These are phyloP conservation scores for Enteromius anoplus DNA, from an alignment of 2,797 vertebrate genomes.

Conservation along the genomic window DNA sequence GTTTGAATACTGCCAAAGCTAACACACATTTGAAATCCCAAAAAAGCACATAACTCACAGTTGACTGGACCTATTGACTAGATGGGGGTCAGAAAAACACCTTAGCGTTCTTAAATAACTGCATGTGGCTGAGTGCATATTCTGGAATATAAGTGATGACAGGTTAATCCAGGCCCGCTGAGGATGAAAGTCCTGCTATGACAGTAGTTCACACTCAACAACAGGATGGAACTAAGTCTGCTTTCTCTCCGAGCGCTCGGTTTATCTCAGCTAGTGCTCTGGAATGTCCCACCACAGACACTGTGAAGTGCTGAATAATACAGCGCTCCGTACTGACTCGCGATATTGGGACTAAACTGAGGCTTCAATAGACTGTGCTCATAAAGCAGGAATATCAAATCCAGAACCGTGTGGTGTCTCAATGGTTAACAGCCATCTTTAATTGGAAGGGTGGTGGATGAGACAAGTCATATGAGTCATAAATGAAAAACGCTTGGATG, in stretches of 20 bases:
- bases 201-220: slow-evolving; percentile 56
- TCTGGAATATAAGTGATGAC: slow-evolving; percentile 52
- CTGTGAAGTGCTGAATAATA: slow-evolving; percentile 25
- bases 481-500: slow-evolving; percentile 27
- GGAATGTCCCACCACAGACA: slow-evolving; percentile 41
- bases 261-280: slow-evolving; percentile 50
- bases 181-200: slow-evolving; percentile 52
- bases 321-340: not conserved
- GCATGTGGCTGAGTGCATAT: slow-evolving; percentile 47
- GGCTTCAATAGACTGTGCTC: slow-evolving; percentile 29
- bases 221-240: slow-evolving; percentile 43
- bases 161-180: slow-evolving; percentile 56
- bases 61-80: slow-evolving; percentile 36
- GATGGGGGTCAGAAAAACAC: slow-evolving; percentile 52
- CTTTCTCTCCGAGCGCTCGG: slow-evolving; percentile 29
- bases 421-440: slow-evolving; percentile 30
- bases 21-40: slow-evolving; percentile 19
- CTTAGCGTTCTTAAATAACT: slow-evolving; percentile 38
- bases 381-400: slow-evolving; percentile 37
- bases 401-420: slow-evolving; percentile 34
- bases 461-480: slow-evolving; percentile 35
- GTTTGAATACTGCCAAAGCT: slow-evolving; percentile 20
- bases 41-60: slow-evolving; percentile 38
- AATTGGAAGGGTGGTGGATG: slow-evolving; percentile 19
- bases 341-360: not conserved